A percentile compares a stretch with the other conserved stretches of the same genome.
phyloP scores from a whole-genome alignment of 2,113 vertebrate genomes.

The Scartelaos histophorus region DNA sequence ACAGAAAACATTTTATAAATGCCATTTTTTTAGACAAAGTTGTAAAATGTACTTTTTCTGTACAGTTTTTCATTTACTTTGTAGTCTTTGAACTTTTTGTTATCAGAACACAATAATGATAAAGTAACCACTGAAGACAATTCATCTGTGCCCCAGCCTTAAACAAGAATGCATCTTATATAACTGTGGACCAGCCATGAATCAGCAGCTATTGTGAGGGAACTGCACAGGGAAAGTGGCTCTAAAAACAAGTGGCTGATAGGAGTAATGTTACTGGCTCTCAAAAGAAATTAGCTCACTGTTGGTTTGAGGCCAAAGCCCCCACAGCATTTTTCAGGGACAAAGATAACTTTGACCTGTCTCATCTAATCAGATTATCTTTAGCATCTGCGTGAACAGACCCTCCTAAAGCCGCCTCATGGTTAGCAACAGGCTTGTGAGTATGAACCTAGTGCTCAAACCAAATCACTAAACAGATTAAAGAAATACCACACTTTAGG shows the following conservation, averaged over 20 bases:
- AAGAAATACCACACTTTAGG: neutral
- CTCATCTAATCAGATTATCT: slow-evolving; percentile 62
- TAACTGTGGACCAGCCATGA: slow-evolving; percentile 63
- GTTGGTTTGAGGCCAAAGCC: slow-evolving; percentile 73
- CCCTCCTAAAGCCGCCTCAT: slow-evolving; percentile 1
- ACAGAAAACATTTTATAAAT: no score
- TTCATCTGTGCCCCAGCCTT: slow-evolving; percentile 32
- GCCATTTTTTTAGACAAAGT: no score
- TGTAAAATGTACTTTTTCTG: neutral
- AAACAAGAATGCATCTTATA: slow-evolving; percentile 55
- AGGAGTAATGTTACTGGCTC: slow-evolving; percentile 51
- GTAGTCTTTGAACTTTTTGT: neutral
- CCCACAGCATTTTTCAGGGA: slow-evolving; percentile 69
- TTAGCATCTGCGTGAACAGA: slow-evolving; percentile 31
- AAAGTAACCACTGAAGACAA: slow-evolving; percentile 37
- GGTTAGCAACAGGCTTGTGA: neutral
- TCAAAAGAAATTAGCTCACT: slow-evolving; percentile 74
- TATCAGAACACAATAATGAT: slow-evolving; percentile 3
- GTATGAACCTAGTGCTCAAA: neutral
- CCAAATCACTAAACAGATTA: neutral
- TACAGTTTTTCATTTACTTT: neutral
- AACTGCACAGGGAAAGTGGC: slow-evolving; percentile 20
- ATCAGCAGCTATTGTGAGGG: slow-evolving; percentile 60
- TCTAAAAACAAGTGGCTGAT: slow-evolving; percentile 55
- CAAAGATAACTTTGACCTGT: slow-evolving; percentile 70